Evolutionary conservation across 1,140 invertebrate genomes (phyloP).

Genomic region (Drosophila virilis): DNA sequence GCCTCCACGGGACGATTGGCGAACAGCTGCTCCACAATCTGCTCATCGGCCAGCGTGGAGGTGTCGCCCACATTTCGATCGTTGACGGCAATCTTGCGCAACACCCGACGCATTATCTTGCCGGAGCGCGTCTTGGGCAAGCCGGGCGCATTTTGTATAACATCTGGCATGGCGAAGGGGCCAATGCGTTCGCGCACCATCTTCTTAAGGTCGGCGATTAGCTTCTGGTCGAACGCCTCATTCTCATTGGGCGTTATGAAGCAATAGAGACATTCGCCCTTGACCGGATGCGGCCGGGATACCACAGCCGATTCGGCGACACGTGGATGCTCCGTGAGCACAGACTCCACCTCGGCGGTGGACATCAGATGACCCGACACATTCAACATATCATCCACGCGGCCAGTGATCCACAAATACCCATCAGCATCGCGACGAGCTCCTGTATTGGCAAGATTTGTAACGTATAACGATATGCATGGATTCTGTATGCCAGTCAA

Average conservation of each 20-base stretch:
- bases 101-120: constrained; percentile 98
- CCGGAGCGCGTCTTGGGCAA: constrained; percentile 99
- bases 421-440: constrained; percentile 96
- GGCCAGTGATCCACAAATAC: constrained; percentile 98
- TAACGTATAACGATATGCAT: background rate
- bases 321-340: constrained; percentile 92
- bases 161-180: constrained; percentile 97
- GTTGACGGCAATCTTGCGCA: constrained; percentile 96
- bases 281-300: constrained; percentile 95
- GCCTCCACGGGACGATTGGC: constrained; percentile 87
- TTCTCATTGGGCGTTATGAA: constrained; percentile 96
- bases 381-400: constrained; percentile 99
- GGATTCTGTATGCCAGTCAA: background rate
- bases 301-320: constrained; percentile 98
- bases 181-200: constrained; percentile 96
- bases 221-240: constrained; percentile 88
- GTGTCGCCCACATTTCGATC: constrained; percentile 96
- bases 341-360: constrained; percentile 97
- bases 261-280: constrained; percentile 98
- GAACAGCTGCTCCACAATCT: constrained; percentile 92
- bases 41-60: constrained; percentile 95
- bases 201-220: constrained; percentile 91
- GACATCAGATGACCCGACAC: constrained; percentile 98
- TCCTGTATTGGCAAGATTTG: constrained; percentile 85
- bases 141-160: constrained; percentile 95